Base-by-base conservation (phyloP, 2,888 invertebrate species). In the Nephrocerus scutellatus region DNA sequence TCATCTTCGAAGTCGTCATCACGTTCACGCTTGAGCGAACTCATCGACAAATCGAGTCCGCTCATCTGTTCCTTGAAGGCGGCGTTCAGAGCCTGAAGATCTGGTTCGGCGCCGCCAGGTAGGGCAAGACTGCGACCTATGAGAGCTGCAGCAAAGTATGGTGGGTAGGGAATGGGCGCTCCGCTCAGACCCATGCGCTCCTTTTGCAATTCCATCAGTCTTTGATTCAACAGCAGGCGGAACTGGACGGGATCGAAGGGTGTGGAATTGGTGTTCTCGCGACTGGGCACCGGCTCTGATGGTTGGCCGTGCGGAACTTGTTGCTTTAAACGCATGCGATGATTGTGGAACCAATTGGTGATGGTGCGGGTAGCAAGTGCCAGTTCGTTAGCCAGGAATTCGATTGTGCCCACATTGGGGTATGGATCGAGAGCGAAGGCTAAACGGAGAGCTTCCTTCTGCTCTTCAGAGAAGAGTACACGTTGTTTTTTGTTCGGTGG, bases 311-410 rank as follows among this genome's bases (percentile, higher is more conserved):
- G 87, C 2, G 88, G 86, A 36, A 82, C 80, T 61, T 88, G 87
- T 62, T 90, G 89, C 70, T 96, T 96, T 62, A 93, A 78, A 47
- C 98, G 79, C 92, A 98, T 98, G 55, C 98, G 82, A 66, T 98
- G 96, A 68, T 98, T 98, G 75, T 98, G 97, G 76, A 98, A 98
- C 98, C 98, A 98, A 70, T 98, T 98, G 44, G 95, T 95, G 57
- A 99, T 96, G 37, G 97, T 97, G 52, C 97, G 77, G 34, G 93
- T 85, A 6, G 92, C 89, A 25, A 99, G 74, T 7, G 84, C 86
- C 39, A 98, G 72, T 67, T 95, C 93, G 20, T 80, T 79, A 20
- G 96, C 93, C 41, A 98, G 75, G 61, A 92, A 92, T 65, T 97
- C 96, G 50, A 97, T 93, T 41, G 93, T 92, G 16, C 88, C 86